phyloP scores from a whole-genome alignment of 2,888 invertebrate genomes.

The Agapostemon virescens region DNA sequence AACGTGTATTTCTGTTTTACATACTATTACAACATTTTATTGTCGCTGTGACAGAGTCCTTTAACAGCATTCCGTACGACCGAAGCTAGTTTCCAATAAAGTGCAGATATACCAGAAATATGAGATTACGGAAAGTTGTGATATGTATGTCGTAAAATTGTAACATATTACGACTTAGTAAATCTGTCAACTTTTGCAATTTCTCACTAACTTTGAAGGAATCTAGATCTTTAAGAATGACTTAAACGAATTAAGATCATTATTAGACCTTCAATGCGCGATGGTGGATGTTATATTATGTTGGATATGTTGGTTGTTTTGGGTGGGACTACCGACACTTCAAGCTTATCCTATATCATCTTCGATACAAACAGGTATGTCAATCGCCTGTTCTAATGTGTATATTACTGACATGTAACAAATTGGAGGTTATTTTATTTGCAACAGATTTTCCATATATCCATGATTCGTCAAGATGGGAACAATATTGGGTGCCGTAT shows the following conservation, averaged over 20 bases:
- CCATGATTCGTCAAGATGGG: conserved; percentile 67
- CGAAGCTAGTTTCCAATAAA: conserved; percentile 43
- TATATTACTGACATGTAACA: conserved; percentile 6
- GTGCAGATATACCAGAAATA: conserved; percentile 40
- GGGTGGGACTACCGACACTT: conserved; percentile 74
- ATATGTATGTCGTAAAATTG: conserved; percentile 57
- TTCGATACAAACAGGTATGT: conserved; percentile 62
- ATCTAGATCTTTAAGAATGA: conserved; percentile 55
- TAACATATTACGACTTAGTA: conserved; percentile 33
- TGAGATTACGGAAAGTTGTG: conserved; percentile 46
- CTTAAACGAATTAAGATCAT: conserved; percentile 51
- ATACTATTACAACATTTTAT: conserved; percentile 45
- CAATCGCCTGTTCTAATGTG: conserved; percentile 14
- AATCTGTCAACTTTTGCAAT: conserved; percentile 11
- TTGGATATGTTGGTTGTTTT: conserved; percentile 75
- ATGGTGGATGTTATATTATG: conserved; percentile 72
- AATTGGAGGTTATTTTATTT: conserved; percentile 30
- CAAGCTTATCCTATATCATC: conserved; percentile 74
- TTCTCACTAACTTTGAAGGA: neutral
- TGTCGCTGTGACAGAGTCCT: conserved; percentile 37
- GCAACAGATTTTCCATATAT: conserved; percentile 53
- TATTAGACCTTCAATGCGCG: conserved; percentile 55
- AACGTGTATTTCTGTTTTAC: conserved; percentile 53
- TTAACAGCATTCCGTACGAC: conserved; percentile 27
- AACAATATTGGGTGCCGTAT: conserved; percentile 73